Conservation (phyloP, 2,888 invertebrate species). For the Stomorhina lunata region DNA sequence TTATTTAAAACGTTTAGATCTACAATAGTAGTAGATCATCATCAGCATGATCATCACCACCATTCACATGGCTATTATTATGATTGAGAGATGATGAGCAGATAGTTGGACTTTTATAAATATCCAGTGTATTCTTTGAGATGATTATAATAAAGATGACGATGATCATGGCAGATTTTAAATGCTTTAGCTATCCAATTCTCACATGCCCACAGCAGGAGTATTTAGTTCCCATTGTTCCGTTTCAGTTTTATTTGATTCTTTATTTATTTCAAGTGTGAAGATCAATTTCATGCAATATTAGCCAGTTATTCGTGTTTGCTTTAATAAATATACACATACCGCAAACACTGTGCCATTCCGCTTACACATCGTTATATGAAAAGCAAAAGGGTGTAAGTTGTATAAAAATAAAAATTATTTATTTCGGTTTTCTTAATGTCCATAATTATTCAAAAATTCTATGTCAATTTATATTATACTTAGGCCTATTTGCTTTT, state of each 20-base stretch:
- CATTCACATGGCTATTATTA: conserved; percentile 59
- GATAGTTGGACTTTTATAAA: too few species aligned
- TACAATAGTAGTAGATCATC: conserved; percentile 37
- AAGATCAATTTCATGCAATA: conserved; percentile 77
- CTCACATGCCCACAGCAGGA: conserved; percentile 73
- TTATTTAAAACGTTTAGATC: neutral
- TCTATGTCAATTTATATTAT: too few species aligned
- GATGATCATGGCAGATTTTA: conserved; percentile 47
- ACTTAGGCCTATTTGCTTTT: too few species aligned
- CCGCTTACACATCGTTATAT: neutral
- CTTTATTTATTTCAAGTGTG: conserved; percentile 73
- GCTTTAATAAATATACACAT: neutral
- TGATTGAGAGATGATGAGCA: conserved; percentile 43
- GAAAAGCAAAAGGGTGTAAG: too few species aligned
- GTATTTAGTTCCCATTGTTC: conserved; percentile 16
- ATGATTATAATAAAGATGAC: neutral
- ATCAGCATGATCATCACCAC: conserved; percentile 45
- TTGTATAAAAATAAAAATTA: too few species aligned
- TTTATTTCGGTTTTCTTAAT: too few species aligned
- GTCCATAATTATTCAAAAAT: too few species aligned
- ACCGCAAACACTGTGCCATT: neutral
- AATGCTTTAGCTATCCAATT: conserved; percentile 62
- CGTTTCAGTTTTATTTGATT: neutral
- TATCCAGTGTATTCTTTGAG: too few species aligned
- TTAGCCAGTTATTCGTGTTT: conserved; percentile 57